Conservation (phyloP, 2,113 vertebrate species). For the Mastomys coucha region DNA sequence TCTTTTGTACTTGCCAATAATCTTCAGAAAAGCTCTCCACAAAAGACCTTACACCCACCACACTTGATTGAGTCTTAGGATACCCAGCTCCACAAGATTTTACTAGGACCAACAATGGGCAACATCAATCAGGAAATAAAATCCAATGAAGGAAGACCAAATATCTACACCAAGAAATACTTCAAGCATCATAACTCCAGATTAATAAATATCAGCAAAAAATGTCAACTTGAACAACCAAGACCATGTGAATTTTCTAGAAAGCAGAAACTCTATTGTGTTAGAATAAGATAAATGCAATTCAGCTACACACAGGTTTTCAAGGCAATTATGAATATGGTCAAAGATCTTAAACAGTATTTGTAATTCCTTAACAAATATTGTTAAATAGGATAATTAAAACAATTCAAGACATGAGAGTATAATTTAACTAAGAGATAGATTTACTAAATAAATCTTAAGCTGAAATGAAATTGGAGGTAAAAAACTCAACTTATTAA, state of each 20-base stretch:
- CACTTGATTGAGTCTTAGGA: not conserved
- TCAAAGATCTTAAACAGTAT: not conserved
- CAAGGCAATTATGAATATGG: not conserved
- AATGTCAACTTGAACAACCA: not conserved
- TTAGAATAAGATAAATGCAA: not conserved
- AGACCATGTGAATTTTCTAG: not conserved
- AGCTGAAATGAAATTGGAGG: not conserved
- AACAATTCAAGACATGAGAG: not conserved
- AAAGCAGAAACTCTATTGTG: not conserved
- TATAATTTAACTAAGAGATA: not conserved
- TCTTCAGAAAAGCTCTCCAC: not conserved
- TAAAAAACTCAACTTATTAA: not conserved
- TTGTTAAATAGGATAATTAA: not conserved
- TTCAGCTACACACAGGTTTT: not conserved
- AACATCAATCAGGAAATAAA: not conserved
- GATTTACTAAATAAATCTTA: not conserved
- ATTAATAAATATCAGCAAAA: not conserved
- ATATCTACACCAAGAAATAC: not conserved
- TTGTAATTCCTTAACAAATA: not conserved
- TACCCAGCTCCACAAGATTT: not conserved
- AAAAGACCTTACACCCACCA: not conserved
- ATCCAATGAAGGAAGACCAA: not conserved
- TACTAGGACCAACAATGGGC: rapidly evolving
- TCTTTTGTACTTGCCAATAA: not conserved
- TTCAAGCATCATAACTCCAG: not conserved